Evolutionary conservation across 37 sponge, comb jelly and placozoan species (phyloP).

Genomic region (Mnemiopsis leidyi): DNA sequence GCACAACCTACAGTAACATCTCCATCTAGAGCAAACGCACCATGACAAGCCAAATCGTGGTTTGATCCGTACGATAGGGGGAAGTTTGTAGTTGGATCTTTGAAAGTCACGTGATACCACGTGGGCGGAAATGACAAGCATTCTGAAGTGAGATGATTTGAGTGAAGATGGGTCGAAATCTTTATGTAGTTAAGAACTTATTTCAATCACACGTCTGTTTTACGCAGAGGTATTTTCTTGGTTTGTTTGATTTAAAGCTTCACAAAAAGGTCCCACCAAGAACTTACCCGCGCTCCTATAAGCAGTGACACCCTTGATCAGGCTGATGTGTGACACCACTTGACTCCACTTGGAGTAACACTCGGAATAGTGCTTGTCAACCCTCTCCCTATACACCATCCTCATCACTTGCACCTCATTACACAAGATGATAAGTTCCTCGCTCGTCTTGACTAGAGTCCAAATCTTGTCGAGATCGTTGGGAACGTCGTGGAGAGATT

Average conservation of each 20-base stretch:
- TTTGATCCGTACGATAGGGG: neutral
- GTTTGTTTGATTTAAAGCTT: too few species aligned
- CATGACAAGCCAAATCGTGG: neutral
- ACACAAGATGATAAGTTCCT: neutral
- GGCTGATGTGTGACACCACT: neutral
- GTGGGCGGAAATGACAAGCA: neutral
- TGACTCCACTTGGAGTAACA: neutral
- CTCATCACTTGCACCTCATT: neutral
- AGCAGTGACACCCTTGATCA: neutral
- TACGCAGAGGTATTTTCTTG: too few species aligned
- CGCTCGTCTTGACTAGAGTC: neutral
- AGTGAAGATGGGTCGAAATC: too few species aligned
- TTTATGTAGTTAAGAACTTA: too few species aligned
- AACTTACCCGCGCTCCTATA: neutral
- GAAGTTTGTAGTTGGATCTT: neutral
- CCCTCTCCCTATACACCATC: neutral
- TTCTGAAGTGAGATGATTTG: neutral
- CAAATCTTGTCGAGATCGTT: neutral
- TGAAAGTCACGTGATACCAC: neutral
- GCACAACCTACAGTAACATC: neutral
- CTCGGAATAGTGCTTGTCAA: neutral
- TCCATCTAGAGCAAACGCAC: neutral
- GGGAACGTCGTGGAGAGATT: neutral
- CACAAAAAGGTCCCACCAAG: too few species aligned
- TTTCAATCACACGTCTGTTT: too few species aligned